Evolutionary conservation across 2,113 vertebrate species (phyloP).

Genomic region (Picathartes gymnocephalus): DNA sequence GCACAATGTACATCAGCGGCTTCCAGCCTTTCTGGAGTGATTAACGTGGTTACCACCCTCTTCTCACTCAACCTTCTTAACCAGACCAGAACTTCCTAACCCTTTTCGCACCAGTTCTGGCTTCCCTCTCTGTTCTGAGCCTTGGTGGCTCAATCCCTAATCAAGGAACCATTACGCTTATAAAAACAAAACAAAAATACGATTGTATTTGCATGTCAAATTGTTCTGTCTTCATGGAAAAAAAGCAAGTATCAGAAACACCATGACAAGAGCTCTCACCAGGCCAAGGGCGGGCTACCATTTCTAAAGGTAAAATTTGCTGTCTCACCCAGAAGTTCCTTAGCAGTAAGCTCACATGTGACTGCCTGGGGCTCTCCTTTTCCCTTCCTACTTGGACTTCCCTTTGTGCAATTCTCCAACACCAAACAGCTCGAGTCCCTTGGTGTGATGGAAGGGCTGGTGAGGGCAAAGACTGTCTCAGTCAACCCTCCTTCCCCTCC

Average conservation of each 20-base stretch:
- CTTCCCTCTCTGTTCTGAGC: neutral
- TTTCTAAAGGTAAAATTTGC: neutral
- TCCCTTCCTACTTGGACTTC: neutral
- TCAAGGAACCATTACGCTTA: neutral
- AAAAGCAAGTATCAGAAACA: neutral
- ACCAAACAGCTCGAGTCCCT: neutral
- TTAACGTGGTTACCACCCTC: neutral
- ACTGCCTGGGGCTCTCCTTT: neutral
- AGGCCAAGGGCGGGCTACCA: neutral
- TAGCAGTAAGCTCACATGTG: neutral
- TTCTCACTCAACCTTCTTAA: neutral
- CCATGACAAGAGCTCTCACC: neutral
- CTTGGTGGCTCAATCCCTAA: neutral
- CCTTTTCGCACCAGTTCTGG: neutral
- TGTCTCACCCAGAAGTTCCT: neutral
- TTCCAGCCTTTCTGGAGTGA: neutral
- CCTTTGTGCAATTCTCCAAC: neutral
- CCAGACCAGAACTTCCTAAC: neutral
- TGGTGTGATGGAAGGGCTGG: neutral
- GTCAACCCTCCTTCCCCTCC: neutral
- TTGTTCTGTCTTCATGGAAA: neutral
- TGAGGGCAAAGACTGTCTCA: neutral
- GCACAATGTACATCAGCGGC: fast-evolving
- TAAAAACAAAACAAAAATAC: neutral
- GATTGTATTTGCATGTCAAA: neutral